phyloP scores from a whole-genome alignment of 2,888 invertebrate genomes.

The Ethmia dodecea region DNA sequence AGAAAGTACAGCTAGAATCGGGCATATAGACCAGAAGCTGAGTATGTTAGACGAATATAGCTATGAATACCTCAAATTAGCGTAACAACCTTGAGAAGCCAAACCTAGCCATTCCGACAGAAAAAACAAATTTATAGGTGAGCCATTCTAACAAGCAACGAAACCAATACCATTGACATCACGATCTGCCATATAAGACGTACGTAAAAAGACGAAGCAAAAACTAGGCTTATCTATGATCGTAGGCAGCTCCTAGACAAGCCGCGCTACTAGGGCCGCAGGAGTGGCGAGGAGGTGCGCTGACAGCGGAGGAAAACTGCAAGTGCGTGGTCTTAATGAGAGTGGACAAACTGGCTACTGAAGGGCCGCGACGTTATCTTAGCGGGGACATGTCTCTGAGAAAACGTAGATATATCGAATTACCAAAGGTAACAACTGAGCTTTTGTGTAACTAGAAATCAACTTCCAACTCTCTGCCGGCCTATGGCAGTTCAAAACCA shows the following conservation, averaged over 20 bases:
- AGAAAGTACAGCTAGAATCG: too few relatives aligned
- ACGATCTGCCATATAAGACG: constrained; percentile 30
- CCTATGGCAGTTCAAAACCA: too few relatives aligned
- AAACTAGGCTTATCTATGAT: constrained; percentile 55
- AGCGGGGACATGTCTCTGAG: constrained; percentile 37
- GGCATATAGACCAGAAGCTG: too few relatives aligned
- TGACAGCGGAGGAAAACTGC: constrained; percentile 60
- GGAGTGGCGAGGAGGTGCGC: constrained; percentile 41
- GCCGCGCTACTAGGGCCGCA: constrained; percentile 54
- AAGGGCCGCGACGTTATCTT: constrained; percentile 40
- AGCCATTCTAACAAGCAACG: constrained; percentile 3
- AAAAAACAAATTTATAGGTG: too few relatives aligned
- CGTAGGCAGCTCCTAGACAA: constrained; percentile 66
- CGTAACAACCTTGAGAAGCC: too few relatives aligned
- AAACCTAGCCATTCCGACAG: too few relatives aligned
- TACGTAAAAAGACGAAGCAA: constrained; percentile 17
- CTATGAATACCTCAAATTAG: too few relatives aligned
- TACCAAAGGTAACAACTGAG: too few relatives aligned
- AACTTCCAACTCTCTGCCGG: too few relatives aligned
- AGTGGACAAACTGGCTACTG: constrained; percentile 72
- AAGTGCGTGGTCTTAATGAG: constrained; percentile 67
- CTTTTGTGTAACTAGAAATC: too few relatives aligned
- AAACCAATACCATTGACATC: constrained; percentile 33
- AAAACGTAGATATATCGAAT: too few relatives aligned
- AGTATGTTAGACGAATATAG: too few relatives aligned